Evolutionary conservation across 2,113 vertebrate species (phyloP).

Genomic region (Centropus bengalensis): DNA sequence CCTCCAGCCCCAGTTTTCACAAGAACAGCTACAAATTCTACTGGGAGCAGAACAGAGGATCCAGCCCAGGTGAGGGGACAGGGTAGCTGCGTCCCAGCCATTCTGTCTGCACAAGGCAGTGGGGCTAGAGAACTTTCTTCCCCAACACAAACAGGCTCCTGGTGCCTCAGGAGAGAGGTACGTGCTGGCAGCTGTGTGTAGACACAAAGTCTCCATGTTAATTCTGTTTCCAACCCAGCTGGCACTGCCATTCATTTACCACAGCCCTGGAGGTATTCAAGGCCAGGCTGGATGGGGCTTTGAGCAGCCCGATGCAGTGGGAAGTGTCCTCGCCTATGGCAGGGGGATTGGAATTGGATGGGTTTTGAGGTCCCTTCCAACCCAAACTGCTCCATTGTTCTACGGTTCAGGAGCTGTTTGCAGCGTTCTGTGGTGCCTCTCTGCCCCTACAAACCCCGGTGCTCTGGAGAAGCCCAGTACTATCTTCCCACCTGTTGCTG

Average conservation of each 20-base stretch:
- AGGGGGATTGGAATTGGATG: too few species aligned
- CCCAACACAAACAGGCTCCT: neutral
- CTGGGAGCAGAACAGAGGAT: neutral
- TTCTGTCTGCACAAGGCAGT: neutral
- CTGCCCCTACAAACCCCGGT: neutral
- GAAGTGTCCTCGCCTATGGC: too few species aligned
- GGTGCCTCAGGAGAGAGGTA: neutral
- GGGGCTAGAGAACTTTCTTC: neutral
- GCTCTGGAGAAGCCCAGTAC: neutral
- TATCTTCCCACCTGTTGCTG: neutral
- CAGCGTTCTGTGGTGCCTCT: neutral
- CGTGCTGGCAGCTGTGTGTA: neutral
- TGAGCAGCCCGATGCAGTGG: too few species aligned
- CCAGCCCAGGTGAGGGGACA: neutral
- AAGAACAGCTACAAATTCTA: neutral
- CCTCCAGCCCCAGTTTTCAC: neutral
- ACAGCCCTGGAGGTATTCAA: too few species aligned
- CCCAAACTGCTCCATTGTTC: too few species aligned
- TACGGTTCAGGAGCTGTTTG: neutral
- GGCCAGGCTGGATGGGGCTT: too few species aligned
- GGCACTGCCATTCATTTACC: neutral
- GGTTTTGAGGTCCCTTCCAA: too few species aligned
- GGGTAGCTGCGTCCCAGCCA: neutral
- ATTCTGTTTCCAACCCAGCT: fast-evolving
- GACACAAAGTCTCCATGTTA: fast-evolving